Base-by-base conservation (phyloP, 2,797 vertebrate species). In the Enteromius treurensis region DNA sequence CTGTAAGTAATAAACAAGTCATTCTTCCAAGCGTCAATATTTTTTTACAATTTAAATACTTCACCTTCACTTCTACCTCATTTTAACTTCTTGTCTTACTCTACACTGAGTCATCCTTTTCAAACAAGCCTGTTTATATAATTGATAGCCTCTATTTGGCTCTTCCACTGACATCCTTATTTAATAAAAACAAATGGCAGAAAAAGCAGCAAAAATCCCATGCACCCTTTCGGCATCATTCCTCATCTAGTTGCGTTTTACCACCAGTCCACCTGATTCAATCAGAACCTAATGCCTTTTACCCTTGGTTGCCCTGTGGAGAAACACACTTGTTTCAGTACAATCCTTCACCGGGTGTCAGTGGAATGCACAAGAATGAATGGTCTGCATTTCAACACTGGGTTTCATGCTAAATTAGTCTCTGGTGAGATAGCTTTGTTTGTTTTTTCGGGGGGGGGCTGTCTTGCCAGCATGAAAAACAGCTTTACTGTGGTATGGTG, bases 371-470 rank as follows among this genome's bases (percentile, higher is more conserved):
- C 77, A 74, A 80, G 80, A 89, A 88, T 85, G 86, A 88, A 89
- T 87, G 83, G 88, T 79, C 78, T 86, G 83, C 81, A 84, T 88
- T 86, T 87, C 86, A 84, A 62, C 86, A 86, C 83, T 84, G 83
- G 64, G 73, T 89, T 88, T 89, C 85, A 86, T 86, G 73, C 84
- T 87, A 88, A 91, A 89, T 91, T 88, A 88, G 83, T 86, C 89
- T 87, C 87, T 65, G 58, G 87, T 78, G 84, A 87, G 81, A 89
- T 82, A 85, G 85, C 68, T 86, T 88, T 87, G 84, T 87, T 88
- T 87, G 77, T 87, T 89, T 81, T 83, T 62, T 45, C 21, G 6
- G 6, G 7, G 7, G 37, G 2, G n/a, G n/a, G n/a, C n/a, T 80
- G 71, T 73, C 26, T 45, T 75, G 86, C 58, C 84, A 87, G 85